Evolutionary conservation across 2,888 invertebrate species (phyloP), one percentile per base, ranked within the genome.

Genomic region (Malthinus seriepunctatus): DNA sequence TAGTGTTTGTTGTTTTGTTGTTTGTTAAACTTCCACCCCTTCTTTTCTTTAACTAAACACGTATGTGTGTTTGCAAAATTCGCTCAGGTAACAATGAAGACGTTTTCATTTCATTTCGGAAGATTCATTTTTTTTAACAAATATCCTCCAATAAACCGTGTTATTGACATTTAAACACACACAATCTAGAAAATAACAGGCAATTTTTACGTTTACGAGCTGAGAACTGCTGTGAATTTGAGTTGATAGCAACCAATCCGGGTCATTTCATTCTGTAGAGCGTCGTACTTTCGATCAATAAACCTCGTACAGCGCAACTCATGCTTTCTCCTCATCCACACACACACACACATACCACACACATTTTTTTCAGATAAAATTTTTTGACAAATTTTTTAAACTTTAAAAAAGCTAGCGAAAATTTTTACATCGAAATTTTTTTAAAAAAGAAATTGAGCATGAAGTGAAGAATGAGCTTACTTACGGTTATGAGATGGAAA

Each of bases 171-270:
- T 64, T 65, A 63, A 65, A 70, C 67, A 63, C 69, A 65, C 69
- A 68, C 71, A 74, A 74, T 73, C 73, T 69, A 72, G 69, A 65
- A 71, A 73, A 73, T 73, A 76, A 70, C 71, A 68, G 65, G 73
- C 74, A 74, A 75, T 74, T 75, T 75, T 75, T 73, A 70, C 72
- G 71, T 73, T 74, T 74, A 74, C 73, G 75, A 75, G 69, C 71
- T 71, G 73, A 71, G 71, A 75, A 75, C 69, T 70, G 72, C 69
- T 67, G 68, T 67, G 70, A 71, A 73, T 74, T 72, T 70, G 66
- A 69, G 69, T 72, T 72, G 73, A 73, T 74, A 75, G 72, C 73
- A 67, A 71, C 71, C 73, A 72, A 74, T 73, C 72, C 72, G 69
- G 73, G 73, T 73, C 74, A 72, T 71, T 73, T 71, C 69, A 69